Evolutionary conservation across 2,888 invertebrate species (phyloP), one percentile per base, ranked within the genome.

Genomic region (Chironomus tentans): DNA sequence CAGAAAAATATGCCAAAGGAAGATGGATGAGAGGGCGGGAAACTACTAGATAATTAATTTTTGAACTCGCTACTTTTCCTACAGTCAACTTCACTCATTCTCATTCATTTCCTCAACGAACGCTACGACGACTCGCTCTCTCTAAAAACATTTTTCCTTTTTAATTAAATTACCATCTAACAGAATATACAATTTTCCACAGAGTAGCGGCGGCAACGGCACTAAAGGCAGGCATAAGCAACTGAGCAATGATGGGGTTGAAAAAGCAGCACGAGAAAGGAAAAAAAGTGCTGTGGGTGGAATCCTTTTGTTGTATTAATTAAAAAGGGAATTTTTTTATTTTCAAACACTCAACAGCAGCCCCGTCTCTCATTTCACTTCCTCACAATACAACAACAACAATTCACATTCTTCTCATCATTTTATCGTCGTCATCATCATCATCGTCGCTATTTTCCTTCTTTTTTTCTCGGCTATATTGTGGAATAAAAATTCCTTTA

Each of bases 301-400:
- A 74, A 74, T 74, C 74, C 62, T 68, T 74, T 74, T 74, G 74
- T 74, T 74, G 48, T 68, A 74, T 74, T 74, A 74, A 74, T 74
- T 74, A 74, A 74, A 74, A 73, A 47, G 18, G 48, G 48, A 56
- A 48, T 12, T 68, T 65, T 68, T 50, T 62, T 24, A 28, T 13
- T 71, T 62, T 72, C 28, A 22, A 72, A 18, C 56, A 15, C 62
- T 61, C 18, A 38, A 22, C 50, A 70, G 18, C 50, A 70, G 18
- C 70, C 70, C 21, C 62, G 62, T 62, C 12, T 24, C 56, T 56
- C 65, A 24, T 18, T 15, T 56, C 56, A 15, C 18, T 56, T 56
- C 56, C 56, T 18, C 18, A 38, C 38, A 38, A 38, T 38, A 38
- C 7, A 10, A 38, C 38, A 38, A 38, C 38, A 38, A 38, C 38